Base-by-base conservation (phyloP, 2,888 invertebrate species). In the Stenchaetothrips biformis region DNA sequence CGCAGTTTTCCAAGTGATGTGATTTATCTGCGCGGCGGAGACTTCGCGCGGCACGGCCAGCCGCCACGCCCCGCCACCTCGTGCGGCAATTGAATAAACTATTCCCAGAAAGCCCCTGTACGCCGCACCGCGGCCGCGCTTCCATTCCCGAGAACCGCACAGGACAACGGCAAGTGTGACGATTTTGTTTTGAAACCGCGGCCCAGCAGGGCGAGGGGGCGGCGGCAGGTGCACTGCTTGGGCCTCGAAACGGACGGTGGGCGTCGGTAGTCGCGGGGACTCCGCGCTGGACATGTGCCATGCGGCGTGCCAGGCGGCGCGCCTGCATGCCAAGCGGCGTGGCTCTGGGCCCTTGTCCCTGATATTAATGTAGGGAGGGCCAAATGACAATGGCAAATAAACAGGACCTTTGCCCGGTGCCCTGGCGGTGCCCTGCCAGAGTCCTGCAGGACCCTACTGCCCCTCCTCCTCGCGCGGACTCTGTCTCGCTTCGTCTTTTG, bases 321-420 rank as follows among this genome's bases (percentile, higher is more conserved):
- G 53, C 13, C 53, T 13, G 16, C 4, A 53, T 11, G 53, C 53
- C 13, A 53, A 9, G 53, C 6, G 2, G 16, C 53, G 6, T 2
- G 13, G 59, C 59, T 59, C 11, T 13, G 59, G 59, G 16, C 13
- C 11, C 67, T 74, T 74, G 67, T 74, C 25, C 67, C 25, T 53
- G 21, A 74, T 74, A 74, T 74, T 74, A 74, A 74, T 74, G 67
- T 21, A 25, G 25, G 25, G 25, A 74, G 21, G 67, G 21, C 67
- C 67, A 74, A 74, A 74, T 74, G 67, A 74, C 67, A 74, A 74
- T 74, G 67, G 67, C 67, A 25, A 74, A 74, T 74, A 74, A 74
- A 74, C 11, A 21, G 67, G 67, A 11, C 67, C 67, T 74, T 74
- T 74, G 59, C 16, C 59, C 59, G 59, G 59, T 18, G 59, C 59